Conservation (phyloP, 2,113 vertebrate species). For the Dicerorhinus sumatrensis region DNA sequence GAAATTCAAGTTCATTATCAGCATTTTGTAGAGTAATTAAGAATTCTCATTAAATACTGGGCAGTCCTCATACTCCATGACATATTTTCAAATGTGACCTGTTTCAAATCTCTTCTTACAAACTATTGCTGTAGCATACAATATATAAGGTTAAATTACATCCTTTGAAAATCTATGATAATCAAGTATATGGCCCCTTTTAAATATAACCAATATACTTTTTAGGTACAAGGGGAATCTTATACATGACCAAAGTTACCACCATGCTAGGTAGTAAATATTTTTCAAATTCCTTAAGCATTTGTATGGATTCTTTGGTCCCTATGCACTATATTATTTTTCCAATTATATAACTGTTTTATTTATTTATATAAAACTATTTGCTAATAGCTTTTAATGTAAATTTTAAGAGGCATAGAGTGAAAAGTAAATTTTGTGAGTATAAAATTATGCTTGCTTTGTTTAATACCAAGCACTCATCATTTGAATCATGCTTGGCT, state of each 20-base stretch:
- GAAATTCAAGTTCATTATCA: neutral
- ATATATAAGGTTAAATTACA: neutral
- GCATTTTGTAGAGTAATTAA: neutral
- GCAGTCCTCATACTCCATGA: neutral
- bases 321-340: neutral
- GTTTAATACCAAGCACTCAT: neutral
- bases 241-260: neutral
- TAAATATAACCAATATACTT: neutral
- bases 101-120: neutral
- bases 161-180: neutral
- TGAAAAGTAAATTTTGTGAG: neutral
- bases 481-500: neutral
- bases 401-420: neutral
- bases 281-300: slow-evolving; percentile 7
- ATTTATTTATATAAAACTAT: neutral
- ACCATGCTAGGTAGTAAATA: neutral
- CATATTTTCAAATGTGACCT: neutral
- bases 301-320: neutral
- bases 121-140: neutral
- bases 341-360: neutral
- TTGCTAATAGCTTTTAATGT: neutral
- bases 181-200: neutral
- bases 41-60: neutral
- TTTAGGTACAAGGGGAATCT: neutral
- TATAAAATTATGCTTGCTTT: neutral